Conservation (phyloP, 2,113 vertebrate species). For the Caranx ignobilis region DNA sequence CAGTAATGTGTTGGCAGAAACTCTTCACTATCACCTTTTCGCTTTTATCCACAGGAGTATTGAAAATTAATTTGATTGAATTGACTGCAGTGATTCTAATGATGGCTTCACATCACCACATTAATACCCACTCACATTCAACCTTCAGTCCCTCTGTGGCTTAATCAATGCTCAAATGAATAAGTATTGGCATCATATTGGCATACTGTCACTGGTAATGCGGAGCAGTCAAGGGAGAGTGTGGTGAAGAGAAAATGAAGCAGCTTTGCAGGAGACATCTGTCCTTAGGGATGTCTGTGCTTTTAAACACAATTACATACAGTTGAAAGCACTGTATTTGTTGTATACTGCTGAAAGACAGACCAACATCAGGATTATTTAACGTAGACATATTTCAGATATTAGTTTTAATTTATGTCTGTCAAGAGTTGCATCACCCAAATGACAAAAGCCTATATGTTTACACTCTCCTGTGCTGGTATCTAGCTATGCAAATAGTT, state of each 20-base stretch:
- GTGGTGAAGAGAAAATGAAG: slow-evolving; percentile 67
- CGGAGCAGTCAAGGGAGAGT: slow-evolving; percentile 55
- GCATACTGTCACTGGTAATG: slow-evolving; percentile 75
- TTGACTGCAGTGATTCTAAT: slow-evolving; percentile 14
- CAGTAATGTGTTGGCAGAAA: not conserved
- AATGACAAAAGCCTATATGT: not conserved
- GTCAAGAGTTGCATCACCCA: not conserved
- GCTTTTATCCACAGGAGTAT: not conserved
- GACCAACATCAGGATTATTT: slow-evolving; percentile 1
- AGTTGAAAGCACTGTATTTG: slow-evolving; percentile 28
- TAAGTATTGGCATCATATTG: slow-evolving; percentile 73
- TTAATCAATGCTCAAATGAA: slow-evolving; percentile 77
- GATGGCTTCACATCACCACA: slow-evolving; percentile 8
- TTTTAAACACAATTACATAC: slow-evolving; percentile 54
- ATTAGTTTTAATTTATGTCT: not conserved
- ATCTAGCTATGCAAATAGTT: not conserved
- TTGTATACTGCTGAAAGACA: slow-evolving; percentile 14
- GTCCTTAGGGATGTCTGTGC: slow-evolving; percentile 61
- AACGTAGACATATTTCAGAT: not conserved
- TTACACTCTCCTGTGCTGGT: not conserved
- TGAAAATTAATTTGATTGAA: not conserved
- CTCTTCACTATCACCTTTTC: not conserved
- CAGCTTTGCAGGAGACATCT: slow-evolving; percentile 64
- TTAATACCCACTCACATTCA: slow-evolving; percentile 50
- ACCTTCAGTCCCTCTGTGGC: slow-evolving; percentile 58